Conservation (phyloP, 2,888 invertebrate species). For the Xestoiulus laeticollis region DNA sequence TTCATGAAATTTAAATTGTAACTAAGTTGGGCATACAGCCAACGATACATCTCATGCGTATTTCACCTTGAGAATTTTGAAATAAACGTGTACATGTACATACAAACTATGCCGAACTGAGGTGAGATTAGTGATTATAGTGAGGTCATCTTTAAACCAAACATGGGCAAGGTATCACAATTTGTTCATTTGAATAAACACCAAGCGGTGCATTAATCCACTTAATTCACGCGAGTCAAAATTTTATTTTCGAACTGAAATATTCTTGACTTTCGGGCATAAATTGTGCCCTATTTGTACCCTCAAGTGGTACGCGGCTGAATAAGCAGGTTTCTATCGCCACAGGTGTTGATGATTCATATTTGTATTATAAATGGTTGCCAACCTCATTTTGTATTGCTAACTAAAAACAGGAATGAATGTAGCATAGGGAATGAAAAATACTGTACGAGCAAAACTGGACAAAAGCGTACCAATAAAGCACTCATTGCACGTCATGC, state of each 20-base stretch:
- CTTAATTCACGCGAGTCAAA: background rate
- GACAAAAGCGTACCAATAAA: background rate
- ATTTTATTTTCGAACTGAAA: background rate
- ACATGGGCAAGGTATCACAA: background rate
- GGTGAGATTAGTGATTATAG: background rate
- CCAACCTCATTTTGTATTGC: background rate
- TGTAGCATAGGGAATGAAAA: background rate
- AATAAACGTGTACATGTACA: background rate
- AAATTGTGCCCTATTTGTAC: background rate
- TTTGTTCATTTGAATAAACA: background rate
- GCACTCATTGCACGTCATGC: background rate
- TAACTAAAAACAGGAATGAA: background rate
- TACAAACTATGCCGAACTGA: background rate
- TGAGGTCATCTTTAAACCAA: background rate
- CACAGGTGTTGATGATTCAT: constrained; percentile 32
- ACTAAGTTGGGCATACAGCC: background rate
- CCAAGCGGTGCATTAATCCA: background rate
- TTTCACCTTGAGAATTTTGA: background rate
- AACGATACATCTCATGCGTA: background rate
- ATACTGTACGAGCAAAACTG: background rate
- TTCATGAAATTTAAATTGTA: background rate
- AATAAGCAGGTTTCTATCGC: constrained; percentile 27
- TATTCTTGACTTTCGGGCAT: background rate
- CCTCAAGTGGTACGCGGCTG: background rate
- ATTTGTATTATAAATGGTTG: background rate